A percentile compares a stretch with the other conserved stretches of the same genome.
These are phyloP conservation scores for Cervus canadensis DNA, from an alignment of 2,113 vertebrate genomes.

Conservation along the genomic window DNA sequence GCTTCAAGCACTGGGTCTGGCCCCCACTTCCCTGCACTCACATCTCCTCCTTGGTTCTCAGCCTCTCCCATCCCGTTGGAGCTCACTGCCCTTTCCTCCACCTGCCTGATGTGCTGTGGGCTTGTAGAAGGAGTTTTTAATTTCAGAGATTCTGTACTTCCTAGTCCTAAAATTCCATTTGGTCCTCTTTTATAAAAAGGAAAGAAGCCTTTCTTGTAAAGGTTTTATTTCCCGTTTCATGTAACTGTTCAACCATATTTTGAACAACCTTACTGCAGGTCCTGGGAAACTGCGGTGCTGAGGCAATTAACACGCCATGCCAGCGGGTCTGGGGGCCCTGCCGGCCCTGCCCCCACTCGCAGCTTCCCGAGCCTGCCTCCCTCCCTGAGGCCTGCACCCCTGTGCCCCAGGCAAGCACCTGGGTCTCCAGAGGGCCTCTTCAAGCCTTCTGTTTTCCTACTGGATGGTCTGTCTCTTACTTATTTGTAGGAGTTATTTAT, in stretches of 20 bases:
- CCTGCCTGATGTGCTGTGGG: not conserved
- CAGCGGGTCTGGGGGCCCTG: rapidly evolving
- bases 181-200: not conserved
- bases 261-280: not conserved
- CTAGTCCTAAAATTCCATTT: not conserved
- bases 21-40: not conserved
- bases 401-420: not conserved
- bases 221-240: not conserved
- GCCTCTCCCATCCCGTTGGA: not conserved
- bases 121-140: not conserved
- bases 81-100: not conserved
- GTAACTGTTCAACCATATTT: not conserved
- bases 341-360: not conserved
- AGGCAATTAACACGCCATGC: rapidly evolving
- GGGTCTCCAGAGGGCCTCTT: not conserved
- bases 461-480: not conserved
- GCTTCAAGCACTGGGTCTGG: rapidly evolving
- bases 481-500: not conserved
- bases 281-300: rapidly evolving
- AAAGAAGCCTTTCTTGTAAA: not conserved
- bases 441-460: not conserved
- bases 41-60: not conserved
- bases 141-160: not conserved
- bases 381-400: not conserved
- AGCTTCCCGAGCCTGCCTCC: not conserved